These are phyloP conservation scores for Anthopleura sola DNA, from an alignment of 64 coral and sea anemone genomes.

Conservation along the genomic window DNA sequence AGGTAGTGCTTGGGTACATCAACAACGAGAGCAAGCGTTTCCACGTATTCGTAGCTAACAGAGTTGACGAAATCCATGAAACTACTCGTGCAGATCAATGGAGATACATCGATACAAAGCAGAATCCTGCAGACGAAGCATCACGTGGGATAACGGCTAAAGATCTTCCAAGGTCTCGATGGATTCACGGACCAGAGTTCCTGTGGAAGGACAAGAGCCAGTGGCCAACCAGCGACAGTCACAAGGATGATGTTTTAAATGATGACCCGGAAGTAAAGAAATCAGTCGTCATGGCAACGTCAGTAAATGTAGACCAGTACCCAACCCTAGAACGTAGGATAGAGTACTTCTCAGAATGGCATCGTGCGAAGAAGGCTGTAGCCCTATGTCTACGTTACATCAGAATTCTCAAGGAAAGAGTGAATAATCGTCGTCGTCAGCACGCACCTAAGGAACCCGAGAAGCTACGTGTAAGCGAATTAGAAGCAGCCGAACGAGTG, in stretches of 20 bases:
- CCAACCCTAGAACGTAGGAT: slow-evolving; percentile 11
- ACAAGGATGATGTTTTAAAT: background rate
- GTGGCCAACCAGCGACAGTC: background rate
- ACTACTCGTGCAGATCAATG: slow-evolving; percentile 22
- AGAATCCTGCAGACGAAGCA: slow-evolving; percentile 33
- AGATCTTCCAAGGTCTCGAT: slow-evolving; percentile 16
- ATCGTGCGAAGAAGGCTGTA: slow-evolving; percentile 16
- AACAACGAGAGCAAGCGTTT: slow-evolving; percentile 16
- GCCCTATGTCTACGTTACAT: slow-evolving; percentile 31
- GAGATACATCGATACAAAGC: slow-evolving; percentile 30
- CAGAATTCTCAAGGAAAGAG: background rate
- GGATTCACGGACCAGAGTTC: slow-evolving; percentile 33
- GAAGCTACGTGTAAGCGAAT: background rate
- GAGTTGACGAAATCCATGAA: slow-evolving; percentile 19
- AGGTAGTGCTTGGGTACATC: slow-evolving; percentile 35
- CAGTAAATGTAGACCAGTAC: background rate
- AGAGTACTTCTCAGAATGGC: slow-evolving; percentile 30
- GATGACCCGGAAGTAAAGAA: slow-evolving; percentile 30
- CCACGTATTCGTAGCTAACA: slow-evolving; percentile 32
- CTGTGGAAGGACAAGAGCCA: slow-evolving; percentile 12
- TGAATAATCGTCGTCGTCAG: background rate
- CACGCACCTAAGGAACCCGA: background rate
- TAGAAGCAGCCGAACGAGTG: background rate
- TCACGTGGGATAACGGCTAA: slow-evolving; percentile 14
- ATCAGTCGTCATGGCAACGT: background rate